Percentiles rank a stretch among this genome's conserved stretches.
phyloP scores from a whole-genome alignment of 2,797 vertebrate genomes.

The Margarornis squamiger region DNA sequence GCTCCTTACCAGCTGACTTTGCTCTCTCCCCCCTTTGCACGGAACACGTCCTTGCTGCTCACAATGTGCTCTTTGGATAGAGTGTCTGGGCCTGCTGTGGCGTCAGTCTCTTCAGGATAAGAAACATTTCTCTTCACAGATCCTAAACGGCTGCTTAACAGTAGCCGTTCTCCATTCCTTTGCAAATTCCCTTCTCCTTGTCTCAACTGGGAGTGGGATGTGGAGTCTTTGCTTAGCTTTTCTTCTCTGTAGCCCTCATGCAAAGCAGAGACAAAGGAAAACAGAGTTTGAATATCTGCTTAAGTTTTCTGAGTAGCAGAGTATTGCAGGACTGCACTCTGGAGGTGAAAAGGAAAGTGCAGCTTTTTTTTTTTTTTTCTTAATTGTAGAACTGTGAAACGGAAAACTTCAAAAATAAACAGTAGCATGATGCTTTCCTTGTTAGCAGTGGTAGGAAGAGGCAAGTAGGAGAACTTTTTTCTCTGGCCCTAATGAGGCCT shows the following conservation, averaged over 20 bases:
- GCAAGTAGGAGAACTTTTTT: background rate
- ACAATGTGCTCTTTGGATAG: background rate
- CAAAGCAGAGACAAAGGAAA: background rate
- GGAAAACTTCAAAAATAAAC: background rate
- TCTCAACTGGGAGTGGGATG: background rate
- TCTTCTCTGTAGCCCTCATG: background rate
- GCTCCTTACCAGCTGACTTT: conserved; percentile 5
- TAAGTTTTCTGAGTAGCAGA: background rate
- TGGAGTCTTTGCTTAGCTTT: background rate
- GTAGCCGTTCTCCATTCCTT: background rate
- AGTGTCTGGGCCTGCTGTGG: background rate
- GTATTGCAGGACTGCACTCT: background rate
- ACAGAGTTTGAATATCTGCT: background rate
- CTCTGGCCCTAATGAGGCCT: background rate
- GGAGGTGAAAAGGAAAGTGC: background rate
- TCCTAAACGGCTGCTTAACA: background rate
- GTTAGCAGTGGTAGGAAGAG: background rate
- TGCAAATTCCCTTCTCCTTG: background rate
- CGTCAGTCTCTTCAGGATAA: background rate
- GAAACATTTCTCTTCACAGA: background rate
- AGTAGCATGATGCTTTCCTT: background rate
- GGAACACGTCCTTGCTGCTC: background rate
- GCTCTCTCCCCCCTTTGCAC: background rate
- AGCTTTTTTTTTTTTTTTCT: background rate
- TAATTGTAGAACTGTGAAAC: background rate